These are phyloP conservation scores for Metopolophium dirhodum DNA, from an alignment of 1,140 invertebrate species.

Conservation along the genomic window DNA sequence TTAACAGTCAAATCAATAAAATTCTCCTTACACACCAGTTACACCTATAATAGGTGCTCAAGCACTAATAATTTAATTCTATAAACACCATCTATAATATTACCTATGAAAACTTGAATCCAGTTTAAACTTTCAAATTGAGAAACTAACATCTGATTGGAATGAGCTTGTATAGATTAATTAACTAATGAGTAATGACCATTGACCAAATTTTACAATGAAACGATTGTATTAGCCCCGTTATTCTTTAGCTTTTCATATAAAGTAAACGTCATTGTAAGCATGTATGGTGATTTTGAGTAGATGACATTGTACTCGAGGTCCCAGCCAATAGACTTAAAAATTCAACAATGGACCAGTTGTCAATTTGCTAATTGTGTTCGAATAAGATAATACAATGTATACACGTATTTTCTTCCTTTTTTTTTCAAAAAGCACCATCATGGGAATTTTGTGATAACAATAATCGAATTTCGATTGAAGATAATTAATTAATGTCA, in stretches of 20 bases:
- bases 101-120: not conserved
- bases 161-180: not conserved
- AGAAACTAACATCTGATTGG: not conserved
- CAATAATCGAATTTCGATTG: not conserved
- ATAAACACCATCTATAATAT: not conserved
- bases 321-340: not conserved
- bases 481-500: not conserved
- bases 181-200: not conserved
- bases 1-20: not conserved
- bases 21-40: not conserved
- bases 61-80: not conserved
- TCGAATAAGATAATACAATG: not conserved
- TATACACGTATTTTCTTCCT: not conserved
- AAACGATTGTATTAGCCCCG: not conserved
- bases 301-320: not conserved
- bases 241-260: not conserved
- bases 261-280: not conserved
- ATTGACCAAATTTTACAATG: not conserved
- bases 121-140: not conserved
- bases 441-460: not conserved
- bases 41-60: rapidly evolving
- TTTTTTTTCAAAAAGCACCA: too few relatives aligned
- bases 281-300: not conserved
- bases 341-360: not conserved
- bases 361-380: not conserved